These are phyloP conservation scores for Limnephilus marmoratus DNA, from an alignment of 2,888 invertebrate species.

Conservation along the genomic window DNA sequence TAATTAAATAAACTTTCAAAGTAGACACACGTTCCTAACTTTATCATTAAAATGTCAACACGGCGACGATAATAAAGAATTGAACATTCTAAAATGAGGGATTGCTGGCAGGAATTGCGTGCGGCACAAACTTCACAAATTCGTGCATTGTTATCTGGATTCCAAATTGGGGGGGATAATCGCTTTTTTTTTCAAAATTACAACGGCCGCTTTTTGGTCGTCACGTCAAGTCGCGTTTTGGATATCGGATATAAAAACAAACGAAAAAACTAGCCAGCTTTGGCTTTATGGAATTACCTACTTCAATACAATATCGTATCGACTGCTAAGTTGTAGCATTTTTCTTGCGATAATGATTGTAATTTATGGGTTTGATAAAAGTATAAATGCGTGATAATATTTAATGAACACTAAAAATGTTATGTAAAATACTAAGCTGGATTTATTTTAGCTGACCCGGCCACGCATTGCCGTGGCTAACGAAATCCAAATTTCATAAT, in stretches of 20 bases:
- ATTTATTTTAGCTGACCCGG: too few species aligned
- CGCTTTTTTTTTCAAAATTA: conserved; percentile 13
- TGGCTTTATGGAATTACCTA: too few species aligned
- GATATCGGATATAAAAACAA: conserved; percentile 41
- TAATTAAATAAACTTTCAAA: too few species aligned
- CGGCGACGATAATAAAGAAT: too few species aligned
- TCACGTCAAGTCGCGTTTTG: conserved; percentile 51
- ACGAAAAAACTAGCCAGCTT: not conserved
- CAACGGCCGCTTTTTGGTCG: conserved; percentile 21
- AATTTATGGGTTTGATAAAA: too few species aligned
- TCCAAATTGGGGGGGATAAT: not conserved
- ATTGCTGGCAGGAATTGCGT: conserved; percentile 17
- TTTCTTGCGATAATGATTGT: too few species aligned
- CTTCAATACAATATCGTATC: too few species aligned
- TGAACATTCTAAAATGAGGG: not conserved
- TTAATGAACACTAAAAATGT: not conserved
- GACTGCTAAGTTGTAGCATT: too few species aligned
- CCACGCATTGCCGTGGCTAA: too few species aligned
- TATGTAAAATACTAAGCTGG: not conserved
- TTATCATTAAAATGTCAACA: too few species aligned
- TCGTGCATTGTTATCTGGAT: conserved; percentile 14
- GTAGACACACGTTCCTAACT: too few species aligned
- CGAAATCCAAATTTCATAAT: too few species aligned
- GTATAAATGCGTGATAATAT: not conserved
- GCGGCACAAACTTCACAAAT: not conserved